A percentile compares a stretch with the other conserved stretches of the same genome.
phyloP scores from a whole-genome alignment of 2,888 invertebrate genomes.

The Limnephilus auricula region DNA sequence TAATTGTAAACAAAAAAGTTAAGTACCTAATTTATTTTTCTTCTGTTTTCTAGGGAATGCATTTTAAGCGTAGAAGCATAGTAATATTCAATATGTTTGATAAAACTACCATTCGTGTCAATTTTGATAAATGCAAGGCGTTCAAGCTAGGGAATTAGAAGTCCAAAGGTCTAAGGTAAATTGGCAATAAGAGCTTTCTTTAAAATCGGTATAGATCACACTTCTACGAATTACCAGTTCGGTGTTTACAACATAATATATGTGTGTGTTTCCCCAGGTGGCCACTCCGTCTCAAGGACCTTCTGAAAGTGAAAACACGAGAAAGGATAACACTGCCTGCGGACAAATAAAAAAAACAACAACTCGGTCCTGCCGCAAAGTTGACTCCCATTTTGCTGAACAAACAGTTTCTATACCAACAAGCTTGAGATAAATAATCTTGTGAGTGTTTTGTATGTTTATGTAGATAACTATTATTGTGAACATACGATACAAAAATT shows the following conservation, averaged over 20 bases:
- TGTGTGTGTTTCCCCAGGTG: constrained; percentile 15
- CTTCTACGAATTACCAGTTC: neutral
- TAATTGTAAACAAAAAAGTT: no score
- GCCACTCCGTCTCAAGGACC: neutral
- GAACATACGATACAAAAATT: no score
- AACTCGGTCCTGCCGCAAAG: neutral
- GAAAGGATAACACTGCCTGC: constrained; percentile 27
- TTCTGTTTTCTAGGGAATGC: no score
- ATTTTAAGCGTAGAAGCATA: no score
- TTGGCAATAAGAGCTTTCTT: no score
- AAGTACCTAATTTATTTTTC: no score
- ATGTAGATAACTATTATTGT: neutral
- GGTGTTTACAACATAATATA: neutral
- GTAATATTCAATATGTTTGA: no score
- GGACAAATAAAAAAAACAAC: constrained; percentile 4
- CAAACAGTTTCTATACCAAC: neutral
- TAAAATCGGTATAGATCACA: neutral
- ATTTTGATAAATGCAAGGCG: no score
- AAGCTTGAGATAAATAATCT: neutral
- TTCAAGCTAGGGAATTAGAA: no score
- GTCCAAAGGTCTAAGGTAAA: no score
- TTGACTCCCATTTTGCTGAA: neutral
- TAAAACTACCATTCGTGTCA: no score
- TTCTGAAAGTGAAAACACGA: constrained; percentile 3
- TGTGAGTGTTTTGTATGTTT: neutral